Conservation (phyloP, 2,113 vertebrate genomes). For the Erythrocebus patas region DNA sequence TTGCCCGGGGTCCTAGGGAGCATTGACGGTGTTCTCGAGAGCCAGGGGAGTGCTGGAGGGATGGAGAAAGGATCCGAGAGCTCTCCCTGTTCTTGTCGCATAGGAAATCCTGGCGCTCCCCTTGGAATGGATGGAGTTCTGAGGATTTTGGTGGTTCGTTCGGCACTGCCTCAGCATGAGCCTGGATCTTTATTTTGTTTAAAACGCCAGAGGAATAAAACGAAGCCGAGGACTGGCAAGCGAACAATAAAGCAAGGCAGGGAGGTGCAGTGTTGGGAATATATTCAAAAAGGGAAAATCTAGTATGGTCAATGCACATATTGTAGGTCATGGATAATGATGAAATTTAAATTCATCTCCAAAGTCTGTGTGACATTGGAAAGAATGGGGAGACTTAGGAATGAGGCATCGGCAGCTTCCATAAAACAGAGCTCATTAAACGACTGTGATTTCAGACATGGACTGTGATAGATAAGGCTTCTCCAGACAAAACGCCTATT, state of each 20-base stretch:
- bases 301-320: neutral
- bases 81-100: fast-evolving
- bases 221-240: neutral
- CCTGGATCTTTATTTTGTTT: neutral
- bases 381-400: neutral
- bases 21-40: neutral
- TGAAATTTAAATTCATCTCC: conserved; percentile 13
- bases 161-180: neutral
- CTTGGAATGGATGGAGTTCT: neutral
- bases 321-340: neutral
- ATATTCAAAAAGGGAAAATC: neutral
- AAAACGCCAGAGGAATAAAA: neutral
- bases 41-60: fast-evolving
- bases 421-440: conserved; percentile 30
- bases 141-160: neutral
- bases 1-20: neutral
- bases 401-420: neutral
- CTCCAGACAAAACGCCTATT: conserved; percentile 7
- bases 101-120: no score
- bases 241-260: neutral
- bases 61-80: no score
- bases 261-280: neutral
- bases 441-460: conserved; percentile 11
- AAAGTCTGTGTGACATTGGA: neutral
- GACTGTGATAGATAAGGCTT: conserved; percentile 38